Conservation (phyloP, 2,113 vertebrate genomes). For the Cebus imitator region DNA sequence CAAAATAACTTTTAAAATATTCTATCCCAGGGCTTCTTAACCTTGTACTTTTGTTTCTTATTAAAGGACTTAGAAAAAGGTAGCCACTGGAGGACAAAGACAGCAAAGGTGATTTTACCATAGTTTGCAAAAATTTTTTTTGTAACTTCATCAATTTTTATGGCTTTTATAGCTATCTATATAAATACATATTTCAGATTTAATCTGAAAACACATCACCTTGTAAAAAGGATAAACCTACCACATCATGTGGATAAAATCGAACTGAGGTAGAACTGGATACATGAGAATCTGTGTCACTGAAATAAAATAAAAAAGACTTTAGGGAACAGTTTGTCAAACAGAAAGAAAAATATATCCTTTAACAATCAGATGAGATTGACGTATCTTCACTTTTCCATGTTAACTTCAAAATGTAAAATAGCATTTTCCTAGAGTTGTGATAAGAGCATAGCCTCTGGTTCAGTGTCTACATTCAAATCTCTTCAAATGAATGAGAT, state of each 20-base stretch:
- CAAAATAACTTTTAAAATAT: slow-evolving; percentile 4
- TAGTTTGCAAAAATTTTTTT: slow-evolving; percentile 24
- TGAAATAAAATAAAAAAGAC: slow-evolving; percentile 85
- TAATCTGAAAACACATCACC: slow-evolving; percentile 20
- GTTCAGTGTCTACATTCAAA: neutral
- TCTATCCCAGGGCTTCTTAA: slow-evolving; percentile 2
- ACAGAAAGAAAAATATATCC: slow-evolving; percentile 24
- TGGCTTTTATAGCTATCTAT: neutral
- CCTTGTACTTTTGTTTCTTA: neutral
- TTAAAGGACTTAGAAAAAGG: slow-evolving; percentile 23
- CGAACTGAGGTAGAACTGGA: slow-evolving; percentile 99
- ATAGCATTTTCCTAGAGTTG: neutral
- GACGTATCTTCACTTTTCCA: slow-evolving; percentile 14
- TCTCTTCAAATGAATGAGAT: neutral
- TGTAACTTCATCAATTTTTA: neutral
- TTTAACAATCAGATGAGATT: slow-evolving; percentile 17
- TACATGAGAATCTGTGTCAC: slow-evolving; percentile 99
- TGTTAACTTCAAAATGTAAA: slow-evolving; percentile 33
- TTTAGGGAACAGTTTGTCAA: slow-evolving; percentile 70
- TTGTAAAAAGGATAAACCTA: slow-evolving; percentile 86
- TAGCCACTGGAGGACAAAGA: neutral
- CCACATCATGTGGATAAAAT: slow-evolving; percentile 99
- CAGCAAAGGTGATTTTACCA: neutral
- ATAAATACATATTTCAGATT: neutral
- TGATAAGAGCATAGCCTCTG: neutral